Percentiles rank a stretch among this genome's conserved stretches.
Conservation (phyloP, 2,113 vertebrate species). For the Nothoprocta perdicaria region DNA sequence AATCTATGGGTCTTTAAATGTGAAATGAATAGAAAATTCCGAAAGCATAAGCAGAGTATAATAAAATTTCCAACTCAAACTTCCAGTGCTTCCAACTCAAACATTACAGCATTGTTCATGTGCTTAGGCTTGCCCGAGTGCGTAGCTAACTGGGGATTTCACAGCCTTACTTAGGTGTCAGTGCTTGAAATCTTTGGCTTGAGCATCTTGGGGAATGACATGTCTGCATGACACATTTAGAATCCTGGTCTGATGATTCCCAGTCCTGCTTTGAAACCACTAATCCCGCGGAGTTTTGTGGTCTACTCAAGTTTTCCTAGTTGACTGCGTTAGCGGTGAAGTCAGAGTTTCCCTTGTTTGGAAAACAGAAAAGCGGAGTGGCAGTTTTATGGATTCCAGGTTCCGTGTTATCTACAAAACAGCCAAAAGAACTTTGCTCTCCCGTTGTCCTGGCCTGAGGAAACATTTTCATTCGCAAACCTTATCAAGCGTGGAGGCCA, state of each 20-base stretch:
- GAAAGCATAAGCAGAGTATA: neutral
- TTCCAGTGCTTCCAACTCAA: neutral
- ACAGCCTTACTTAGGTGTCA: neutral
- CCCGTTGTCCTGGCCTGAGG: neutral
- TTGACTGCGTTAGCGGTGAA: conserved; percentile 21
- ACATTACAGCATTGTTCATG: neutral
- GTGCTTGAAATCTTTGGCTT: neutral
- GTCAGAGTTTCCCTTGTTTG: conserved; percentile 47
- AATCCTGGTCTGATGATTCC: conserved; percentile 29
- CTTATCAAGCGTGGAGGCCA: neutral
- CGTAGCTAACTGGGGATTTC: neutral
- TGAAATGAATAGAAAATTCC: neutral
- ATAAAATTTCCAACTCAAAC: neutral
- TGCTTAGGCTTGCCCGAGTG: neutral
- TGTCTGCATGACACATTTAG: neutral
- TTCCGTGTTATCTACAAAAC: neutral
- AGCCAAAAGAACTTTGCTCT: neutral
- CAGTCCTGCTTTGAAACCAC: conserved; percentile 24
- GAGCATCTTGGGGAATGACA: neutral
- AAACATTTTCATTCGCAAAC: neutral
- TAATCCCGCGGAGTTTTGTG: conserved; percentile 11
- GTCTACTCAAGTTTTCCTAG: conserved; percentile 31
- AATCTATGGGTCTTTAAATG: neutral
- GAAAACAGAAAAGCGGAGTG: neutral
- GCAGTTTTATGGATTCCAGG: neutral